phyloP scores from a whole-genome alignment of 2,888 invertebrate genomes.

The Kuschelorhynchus macadamiae region DNA sequence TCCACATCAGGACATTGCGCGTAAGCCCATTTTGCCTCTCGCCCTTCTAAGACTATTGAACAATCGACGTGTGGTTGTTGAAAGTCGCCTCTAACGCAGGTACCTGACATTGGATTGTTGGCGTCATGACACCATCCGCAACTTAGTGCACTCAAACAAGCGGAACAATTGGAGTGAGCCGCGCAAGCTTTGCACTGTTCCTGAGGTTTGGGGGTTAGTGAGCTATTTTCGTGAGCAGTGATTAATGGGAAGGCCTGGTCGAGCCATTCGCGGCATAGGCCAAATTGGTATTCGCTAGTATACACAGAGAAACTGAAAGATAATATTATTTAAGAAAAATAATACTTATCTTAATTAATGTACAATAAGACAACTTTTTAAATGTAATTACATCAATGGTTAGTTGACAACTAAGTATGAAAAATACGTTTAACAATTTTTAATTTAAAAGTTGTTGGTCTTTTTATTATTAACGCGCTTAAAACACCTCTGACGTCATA shows the following conservation, averaged over 20 bases:
- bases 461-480: too few relatives aligned
- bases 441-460: too few relatives aligned
- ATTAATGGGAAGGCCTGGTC: conserved; percentile 79
- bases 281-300: conserved; percentile 94
- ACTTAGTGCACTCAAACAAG: conserved; percentile 85
- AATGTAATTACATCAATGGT: too few relatives aligned
- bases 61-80: conserved; percentile 83
- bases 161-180: conserved; percentile 81
- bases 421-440: too few relatives aligned
- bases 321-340: too few relatives aligned
- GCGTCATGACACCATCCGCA: conserved; percentile 96
- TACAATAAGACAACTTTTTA: too few relatives aligned
- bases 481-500: too few relatives aligned
- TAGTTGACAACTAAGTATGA: too few relatives aligned
- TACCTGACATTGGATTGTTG: conserved; percentile 89
- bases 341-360: too few relatives aligned
- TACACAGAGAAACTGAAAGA: conserved; percentile 91
- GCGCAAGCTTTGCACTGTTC: conserved; percentile 88
- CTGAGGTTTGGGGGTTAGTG: conserved; percentile 63
- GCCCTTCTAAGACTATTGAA: conserved; percentile 76
- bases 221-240: conserved; percentile 63
- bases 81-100: conserved; percentile 90
- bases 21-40: conserved; percentile 90
- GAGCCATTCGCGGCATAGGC: conserved; percentile 93
- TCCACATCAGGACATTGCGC: conserved; percentile 94